phyloP scores from a whole-genome alignment of 2,113 vertebrate genomes.

The Geococcyx californianus region DNA sequence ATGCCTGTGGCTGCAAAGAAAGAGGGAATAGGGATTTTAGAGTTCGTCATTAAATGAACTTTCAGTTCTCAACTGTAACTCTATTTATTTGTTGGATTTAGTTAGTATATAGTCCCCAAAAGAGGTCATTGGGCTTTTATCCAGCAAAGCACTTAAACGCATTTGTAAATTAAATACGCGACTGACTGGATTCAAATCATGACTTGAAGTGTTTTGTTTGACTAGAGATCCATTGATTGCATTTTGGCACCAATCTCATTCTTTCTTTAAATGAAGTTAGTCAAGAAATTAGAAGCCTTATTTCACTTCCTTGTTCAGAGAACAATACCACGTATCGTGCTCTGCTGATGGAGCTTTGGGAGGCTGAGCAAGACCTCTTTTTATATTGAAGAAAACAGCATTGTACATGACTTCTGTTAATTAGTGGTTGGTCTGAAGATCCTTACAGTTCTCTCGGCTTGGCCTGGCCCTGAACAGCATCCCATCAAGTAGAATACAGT shows the following conservation, averaged over 20 bases:
- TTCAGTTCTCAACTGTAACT: background rate
- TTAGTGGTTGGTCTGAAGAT: background rate
- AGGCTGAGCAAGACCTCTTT: background rate
- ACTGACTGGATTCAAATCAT: background rate
- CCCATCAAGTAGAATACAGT: background rate
- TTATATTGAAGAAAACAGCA: background rate
- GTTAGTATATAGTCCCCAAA: background rate
- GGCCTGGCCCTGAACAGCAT: background rate
- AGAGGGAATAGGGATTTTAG: background rate
- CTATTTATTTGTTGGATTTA: background rate
- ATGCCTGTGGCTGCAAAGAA: background rate
- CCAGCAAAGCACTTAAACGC: background rate
- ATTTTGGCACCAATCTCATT: constrained; percentile 27
- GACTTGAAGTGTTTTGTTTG: background rate
- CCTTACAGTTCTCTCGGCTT: background rate
- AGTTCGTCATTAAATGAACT: background rate
- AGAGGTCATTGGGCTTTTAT: background rate
- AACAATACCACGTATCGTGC: background rate
- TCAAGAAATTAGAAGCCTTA: constrained; percentile 10
- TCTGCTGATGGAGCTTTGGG: background rate
- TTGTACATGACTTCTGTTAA: background rate
- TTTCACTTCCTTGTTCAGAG: background rate
- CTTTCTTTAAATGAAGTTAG: background rate
- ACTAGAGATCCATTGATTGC: background rate
- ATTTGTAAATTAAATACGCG: background rate